Evolutionary conservation across 2,888 invertebrate genomes (phyloP).

Genomic region (Cosmia pyralina): DNA sequence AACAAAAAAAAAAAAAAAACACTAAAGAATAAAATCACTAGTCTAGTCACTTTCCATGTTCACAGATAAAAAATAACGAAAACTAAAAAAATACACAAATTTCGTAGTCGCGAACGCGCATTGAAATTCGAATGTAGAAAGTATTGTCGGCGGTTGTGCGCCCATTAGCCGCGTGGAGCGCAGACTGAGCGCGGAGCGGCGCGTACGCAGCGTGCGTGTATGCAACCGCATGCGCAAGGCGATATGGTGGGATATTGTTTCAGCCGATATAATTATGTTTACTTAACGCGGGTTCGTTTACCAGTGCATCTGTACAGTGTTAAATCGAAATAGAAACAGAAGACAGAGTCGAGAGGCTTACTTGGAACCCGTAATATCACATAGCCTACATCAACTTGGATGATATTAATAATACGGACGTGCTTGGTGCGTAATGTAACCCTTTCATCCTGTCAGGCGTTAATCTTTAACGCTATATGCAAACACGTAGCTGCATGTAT

Average conservation of each 20-base stretch:
- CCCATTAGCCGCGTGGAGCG: constrained; percentile 77
- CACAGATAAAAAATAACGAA: constrained; percentile 59
- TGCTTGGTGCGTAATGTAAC: constrained; percentile 1
- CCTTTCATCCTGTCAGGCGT: constrained; percentile 1
- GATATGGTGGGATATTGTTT: constrained; percentile 78
- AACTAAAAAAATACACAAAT: constrained; percentile 36
- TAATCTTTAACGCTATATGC: constrained; percentile 4
- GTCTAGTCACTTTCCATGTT: constrained; percentile 62
- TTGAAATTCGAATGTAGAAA: constrained; percentile 70
- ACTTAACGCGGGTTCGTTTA: constrained; percentile 71
- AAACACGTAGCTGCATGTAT: not conserved
- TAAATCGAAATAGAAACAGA: constrained; percentile 68
- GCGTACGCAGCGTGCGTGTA: constrained; percentile 73
- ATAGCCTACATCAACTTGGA: constrained; percentile 27
- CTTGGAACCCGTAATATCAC: constrained; percentile 42
- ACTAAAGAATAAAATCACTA: constrained; percentile 54
- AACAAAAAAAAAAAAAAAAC: constrained; percentile 45
- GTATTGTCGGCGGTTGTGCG: constrained; percentile 72
- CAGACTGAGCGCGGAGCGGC: constrained; percentile 72
- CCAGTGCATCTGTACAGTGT: constrained; percentile 73
- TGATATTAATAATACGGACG: constrained; percentile 24
- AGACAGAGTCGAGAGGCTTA: constrained; percentile 62
- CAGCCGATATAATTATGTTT: constrained; percentile 68
- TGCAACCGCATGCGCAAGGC: constrained; percentile 63
- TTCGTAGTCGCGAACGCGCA: constrained; percentile 64